These are phyloP conservation scores for Sebastes itinus DNA, from an alignment of 2,797 vertebrate genomes.

Conservation along the genomic window DNA sequence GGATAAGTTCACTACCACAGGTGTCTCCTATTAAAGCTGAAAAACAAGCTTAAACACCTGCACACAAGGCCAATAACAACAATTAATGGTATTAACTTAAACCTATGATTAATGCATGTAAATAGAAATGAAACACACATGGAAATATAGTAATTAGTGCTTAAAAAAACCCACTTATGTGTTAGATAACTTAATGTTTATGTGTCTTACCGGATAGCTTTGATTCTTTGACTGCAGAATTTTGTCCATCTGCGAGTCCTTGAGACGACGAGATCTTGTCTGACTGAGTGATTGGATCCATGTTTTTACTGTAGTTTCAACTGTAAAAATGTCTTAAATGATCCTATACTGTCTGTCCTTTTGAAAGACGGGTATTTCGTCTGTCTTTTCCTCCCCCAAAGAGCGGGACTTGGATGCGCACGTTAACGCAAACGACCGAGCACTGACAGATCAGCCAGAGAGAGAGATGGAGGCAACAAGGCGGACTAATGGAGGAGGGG, in stretches of 20 bases:
- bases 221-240: constrained; percentile 80
- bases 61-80: background rate
- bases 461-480: constrained; percentile 53
- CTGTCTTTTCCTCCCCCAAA: constrained; percentile 57
- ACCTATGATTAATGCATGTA: background rate
- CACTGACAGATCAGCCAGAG: constrained; percentile 26
- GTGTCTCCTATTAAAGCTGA: constrained; percentile 31
- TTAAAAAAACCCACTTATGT: background rate
- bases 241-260: constrained; percentile 81
- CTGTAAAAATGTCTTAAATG: constrained; percentile 25
- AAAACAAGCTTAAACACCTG: constrained; percentile 2
- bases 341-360: background rate
- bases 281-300: constrained; percentile 85
- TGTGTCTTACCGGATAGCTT: constrained; percentile 83
- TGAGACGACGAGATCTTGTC: constrained; percentile 86
- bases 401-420: constrained; percentile 49
- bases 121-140: background rate
- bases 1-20: constrained; percentile 37
- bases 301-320: constrained; percentile 60
- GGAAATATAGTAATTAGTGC: background rate
- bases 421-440: constrained; percentile 50
- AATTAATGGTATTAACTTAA: background rate
- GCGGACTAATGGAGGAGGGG: constrained; percentile 58
- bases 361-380: background rate
- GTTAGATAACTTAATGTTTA: background rate